Evolutionary conservation across 2,888 invertebrate species (phyloP), one percentile per base, ranked within the genome.

Genomic region (Busseola fusca): DNA sequence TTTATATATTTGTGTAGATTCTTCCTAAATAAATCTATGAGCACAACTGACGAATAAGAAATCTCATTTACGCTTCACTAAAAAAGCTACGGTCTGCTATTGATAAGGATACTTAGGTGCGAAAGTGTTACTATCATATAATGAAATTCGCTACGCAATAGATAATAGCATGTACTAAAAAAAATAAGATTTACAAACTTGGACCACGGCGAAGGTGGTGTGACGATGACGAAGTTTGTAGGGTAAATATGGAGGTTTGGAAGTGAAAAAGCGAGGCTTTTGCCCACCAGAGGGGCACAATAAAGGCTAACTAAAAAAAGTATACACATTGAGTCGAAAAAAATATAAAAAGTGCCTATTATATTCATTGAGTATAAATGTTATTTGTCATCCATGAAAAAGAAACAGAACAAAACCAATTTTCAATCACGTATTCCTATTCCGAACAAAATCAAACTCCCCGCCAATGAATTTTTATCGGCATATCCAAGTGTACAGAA

Each of bases 381-480:
- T n/a, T 30, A 16, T 50, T 34, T 30, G n/a, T 9, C 21, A 16
- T 21, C 14, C 42, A 30, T 10, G 18, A 25, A 45, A 14, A 21
- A 60, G 1, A 12, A 59, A 59, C 2, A 54, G 9, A 34, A 42
- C 1, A 12, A 58, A 21, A 6, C 2, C 42, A 27, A 62, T 74
- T 75, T 74, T 75, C 66, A 25, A 59, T 59, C 42, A 50, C 42
- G 27, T 58, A n/a, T 34, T 40, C 54, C 27, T 27, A 27, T 1
- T 14, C 14, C 4, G 25, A n/a, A 78, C 25, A 62, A 69, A 58
- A 69, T 69, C 64, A 70, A 74, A 79, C 45, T 54, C n/a, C n/a
- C 30, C 40, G 18, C 12, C 64, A 58, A 45, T 81, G 66, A 57
- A 56, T 69, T 78, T 81, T 78, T 78, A 80, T 74, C 42, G 66